A percentile compares a stretch with the other conserved stretches of the same genome.
These are phyloP conservation scores for Cariama cristata DNA, from an alignment of 2,113 vertebrate genomes.

Conservation along the genomic window DNA sequence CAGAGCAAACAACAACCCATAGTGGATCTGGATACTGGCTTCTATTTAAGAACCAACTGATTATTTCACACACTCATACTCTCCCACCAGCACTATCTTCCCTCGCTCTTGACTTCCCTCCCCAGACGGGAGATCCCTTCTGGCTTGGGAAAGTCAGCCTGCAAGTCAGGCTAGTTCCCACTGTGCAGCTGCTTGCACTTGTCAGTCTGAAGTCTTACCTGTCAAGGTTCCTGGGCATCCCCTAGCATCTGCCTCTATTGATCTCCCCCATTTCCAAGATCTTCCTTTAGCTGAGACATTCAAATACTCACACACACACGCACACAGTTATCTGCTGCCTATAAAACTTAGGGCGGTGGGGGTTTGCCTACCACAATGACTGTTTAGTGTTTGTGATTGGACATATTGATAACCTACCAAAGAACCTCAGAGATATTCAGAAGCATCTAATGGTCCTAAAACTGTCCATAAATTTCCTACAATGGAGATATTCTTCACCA, in stretches of 20 bases:
- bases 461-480: background rate
- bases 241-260: background rate
- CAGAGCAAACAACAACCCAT: background rate
- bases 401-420: background rate
- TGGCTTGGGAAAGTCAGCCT: background rate
- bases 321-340: background rate
- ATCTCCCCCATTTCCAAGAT: background rate
- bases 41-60: background rate
- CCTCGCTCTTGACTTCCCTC: background rate
- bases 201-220: background rate
- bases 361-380: background rate
- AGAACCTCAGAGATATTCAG: background rate
- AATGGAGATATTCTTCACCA: background rate
- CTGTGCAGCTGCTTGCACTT: background rate
- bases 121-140: background rate
- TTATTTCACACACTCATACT: background rate
- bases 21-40: background rate
- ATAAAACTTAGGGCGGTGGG: background rate
- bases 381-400: background rate
- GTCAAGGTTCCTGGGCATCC: background rate
- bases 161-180: background rate
- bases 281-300: background rate
- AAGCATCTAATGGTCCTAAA: background rate
- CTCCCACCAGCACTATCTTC: background rate
- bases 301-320: background rate